These are phyloP conservation scores for Lordiphosa collinella DNA, from an alignment of 1,140 invertebrate species.

Conservation along the genomic window DNA sequence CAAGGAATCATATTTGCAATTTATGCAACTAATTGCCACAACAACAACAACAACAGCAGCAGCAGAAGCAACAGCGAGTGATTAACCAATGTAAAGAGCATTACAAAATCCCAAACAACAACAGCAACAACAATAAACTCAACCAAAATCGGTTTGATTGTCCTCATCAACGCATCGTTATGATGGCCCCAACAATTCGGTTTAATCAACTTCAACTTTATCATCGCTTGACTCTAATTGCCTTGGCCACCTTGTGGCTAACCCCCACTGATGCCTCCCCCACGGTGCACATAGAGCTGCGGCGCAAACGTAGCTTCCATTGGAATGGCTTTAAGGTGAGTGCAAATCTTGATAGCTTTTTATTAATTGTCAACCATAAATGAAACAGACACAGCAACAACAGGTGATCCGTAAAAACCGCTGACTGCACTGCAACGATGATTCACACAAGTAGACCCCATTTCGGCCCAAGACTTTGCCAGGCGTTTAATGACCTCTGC, in stretches of 20 bases:
- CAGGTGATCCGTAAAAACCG: conserved; percentile 17
- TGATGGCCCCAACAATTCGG: conserved; percentile 30
- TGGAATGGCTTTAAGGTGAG: conserved; percentile 73
- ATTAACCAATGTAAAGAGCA: conserved; percentile 18
- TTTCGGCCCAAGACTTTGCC: conserved; percentile 17
- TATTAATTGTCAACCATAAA: conserved; percentile 7
- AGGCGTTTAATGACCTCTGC: conserved; percentile 61
- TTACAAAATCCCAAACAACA: conserved; percentile 27
- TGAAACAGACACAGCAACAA: not conserved
- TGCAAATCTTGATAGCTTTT: conserved; percentile 14
- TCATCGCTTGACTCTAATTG: conserved; percentile 53
- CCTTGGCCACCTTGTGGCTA: conserved; percentile 47
- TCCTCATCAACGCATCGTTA: conserved; percentile 50
- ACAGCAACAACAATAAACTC: conserved; percentile 21
- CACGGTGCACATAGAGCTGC: conserved; percentile 57
- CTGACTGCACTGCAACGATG: too few relatives aligned
- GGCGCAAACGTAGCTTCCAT: conserved; percentile 56
- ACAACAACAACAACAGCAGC: conserved; percentile 15
- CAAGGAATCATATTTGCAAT: conserved; percentile 34
- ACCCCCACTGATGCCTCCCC: conserved; percentile 1
- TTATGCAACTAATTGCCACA: conserved; percentile 49
- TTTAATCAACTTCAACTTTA: conserved; percentile 36
- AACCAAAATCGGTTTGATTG: conserved; percentile 20
- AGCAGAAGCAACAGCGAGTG: conserved; percentile 6
- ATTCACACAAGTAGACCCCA: not conserved